Base-by-base conservation (phyloP, 2,888 invertebrate genomes). In the Platerodrilus igneus region DNA sequence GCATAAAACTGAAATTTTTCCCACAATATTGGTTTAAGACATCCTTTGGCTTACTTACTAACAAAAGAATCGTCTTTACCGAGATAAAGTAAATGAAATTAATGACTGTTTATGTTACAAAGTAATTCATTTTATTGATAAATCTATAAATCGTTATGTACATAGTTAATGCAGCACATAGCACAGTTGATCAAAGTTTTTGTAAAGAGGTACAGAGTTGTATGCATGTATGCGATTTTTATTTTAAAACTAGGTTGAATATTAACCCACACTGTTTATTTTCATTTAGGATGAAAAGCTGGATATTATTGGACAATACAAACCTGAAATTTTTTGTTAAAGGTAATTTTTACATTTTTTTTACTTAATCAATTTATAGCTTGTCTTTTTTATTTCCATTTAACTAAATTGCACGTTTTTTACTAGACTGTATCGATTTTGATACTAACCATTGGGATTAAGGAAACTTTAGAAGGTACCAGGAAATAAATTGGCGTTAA, bases 241-340 rank as follows among this genome's bases (percentile, higher is more conserved):
- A 44, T 25, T 14, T 23, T 39, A 8, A n/a, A 39, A 34, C 53
- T 47, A 52, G 52, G 51, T 53, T 43, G 46, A 47, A 38, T 52
- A 50, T 57, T 67, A 67, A 68, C 67, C 70, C 69, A 70, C 69
- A 72, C 69, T 70, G 68, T 73, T 72, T 73, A 68, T 75, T 74
- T 71, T 73, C 66, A 64, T 72, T 62, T 70, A 74, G 74, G 74
- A 82, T 74, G 81, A 82, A 70, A 80, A 77, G 74, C 77, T 82
- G 79, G 79, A 81, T 74, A 79, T 81, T 69, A 81, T 82, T 75
- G 83, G 83, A 69, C 81, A 81, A 73, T 83, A 81, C 77, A 82
- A 82, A 73, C 80, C 82, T 69, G 82, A 83, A 79, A 82, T 83
- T 74, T 81, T 83, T 78, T 82, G 82, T 76, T 82, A 77, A 77